A percentile compares a stretch with the other conserved stretches of the same genome.
Evolutionary conservation across 2,797 vertebrate genomes (phyloP).

Genomic region (Avahi laniger): DNA sequence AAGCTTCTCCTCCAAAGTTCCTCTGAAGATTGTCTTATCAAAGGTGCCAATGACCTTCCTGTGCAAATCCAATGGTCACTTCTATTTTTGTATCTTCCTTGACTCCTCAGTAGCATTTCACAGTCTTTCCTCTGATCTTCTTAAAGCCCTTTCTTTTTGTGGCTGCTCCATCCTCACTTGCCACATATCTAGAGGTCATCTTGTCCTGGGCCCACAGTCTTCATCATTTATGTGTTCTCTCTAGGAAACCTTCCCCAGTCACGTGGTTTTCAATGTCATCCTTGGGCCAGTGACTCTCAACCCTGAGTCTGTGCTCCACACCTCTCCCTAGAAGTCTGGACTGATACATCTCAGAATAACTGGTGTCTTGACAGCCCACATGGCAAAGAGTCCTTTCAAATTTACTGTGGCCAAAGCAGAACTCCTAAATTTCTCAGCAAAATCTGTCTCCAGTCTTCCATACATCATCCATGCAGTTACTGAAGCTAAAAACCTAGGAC

Average conservation of each 20-base stretch:
- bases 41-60: not conserved
- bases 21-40: not conserved
- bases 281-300: not conserved
- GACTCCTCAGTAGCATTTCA: not conserved
- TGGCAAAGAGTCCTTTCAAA: not conserved
- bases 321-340: not conserved
- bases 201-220: not conserved
- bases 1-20: not conserved
- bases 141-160: not conserved
- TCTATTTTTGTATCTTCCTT: not conserved
- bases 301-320: not conserved
- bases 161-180: not conserved
- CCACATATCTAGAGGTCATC: not conserved
- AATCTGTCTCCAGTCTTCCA: not conserved
- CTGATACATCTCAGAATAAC: not conserved
- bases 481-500: not conserved
- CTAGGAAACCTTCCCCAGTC: not conserved
- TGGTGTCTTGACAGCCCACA: not conserved
- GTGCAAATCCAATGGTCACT: not conserved
- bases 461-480: not conserved
- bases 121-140: not conserved
- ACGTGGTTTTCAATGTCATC: not conserved
- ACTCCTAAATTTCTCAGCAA: not conserved
- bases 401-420: not conserved
- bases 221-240: not conserved